A percentile compares a stretch with the other conserved stretches of the same genome.
Conservation (phyloP, 1,140 invertebrate genomes). For the Stenopsyche tienmushanensis region DNA sequence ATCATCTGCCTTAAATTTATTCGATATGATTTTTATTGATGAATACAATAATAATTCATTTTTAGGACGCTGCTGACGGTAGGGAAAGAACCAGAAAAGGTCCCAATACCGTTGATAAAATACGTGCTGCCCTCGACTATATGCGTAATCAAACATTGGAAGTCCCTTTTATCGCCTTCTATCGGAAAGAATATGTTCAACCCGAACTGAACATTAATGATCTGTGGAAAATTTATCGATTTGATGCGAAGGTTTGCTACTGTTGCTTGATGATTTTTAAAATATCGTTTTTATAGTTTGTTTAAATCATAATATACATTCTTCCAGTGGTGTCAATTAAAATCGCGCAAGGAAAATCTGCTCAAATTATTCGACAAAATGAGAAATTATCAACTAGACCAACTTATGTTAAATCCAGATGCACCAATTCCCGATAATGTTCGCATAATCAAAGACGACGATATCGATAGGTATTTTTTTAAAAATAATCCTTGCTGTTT, state of each 20-base stretch:
- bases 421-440: slow-evolving; percentile 81
- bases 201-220: slow-evolving; percentile 94
- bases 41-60: slow-evolving; percentile 12
- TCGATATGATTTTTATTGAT: too few relatives aligned
- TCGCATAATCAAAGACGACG: slow-evolving; percentile 80
- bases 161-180: slow-evolving; percentile 98
- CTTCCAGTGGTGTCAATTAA: slow-evolving; percentile 85
- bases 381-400: slow-evolving; percentile 86
- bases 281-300: slow-evolving; percentile 1
- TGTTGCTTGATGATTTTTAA: not conserved
- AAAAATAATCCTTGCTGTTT: too few relatives aligned
- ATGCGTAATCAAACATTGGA: slow-evolving; percentile 94
- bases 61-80: slow-evolving; percentile 55
- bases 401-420: slow-evolving; percentile 80
- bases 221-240: slow-evolving; percentile 96
- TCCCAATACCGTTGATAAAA: slow-evolving; percentile 71
- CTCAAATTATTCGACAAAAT: slow-evolving; percentile 86
- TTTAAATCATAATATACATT: not conserved
- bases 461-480: slow-evolving; percentile 68
- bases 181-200: slow-evolving; percentile 96
- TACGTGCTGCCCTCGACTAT: slow-evolving; percentile 91
- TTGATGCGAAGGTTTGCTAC: slow-evolving; percentile 78
- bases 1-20: too few relatives aligned
- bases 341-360: slow-evolving; percentile 83
- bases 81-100: slow-evolving; percentile 52